Conservation (phyloP, 1,140 invertebrate genomes). For the Apis florea region DNA sequence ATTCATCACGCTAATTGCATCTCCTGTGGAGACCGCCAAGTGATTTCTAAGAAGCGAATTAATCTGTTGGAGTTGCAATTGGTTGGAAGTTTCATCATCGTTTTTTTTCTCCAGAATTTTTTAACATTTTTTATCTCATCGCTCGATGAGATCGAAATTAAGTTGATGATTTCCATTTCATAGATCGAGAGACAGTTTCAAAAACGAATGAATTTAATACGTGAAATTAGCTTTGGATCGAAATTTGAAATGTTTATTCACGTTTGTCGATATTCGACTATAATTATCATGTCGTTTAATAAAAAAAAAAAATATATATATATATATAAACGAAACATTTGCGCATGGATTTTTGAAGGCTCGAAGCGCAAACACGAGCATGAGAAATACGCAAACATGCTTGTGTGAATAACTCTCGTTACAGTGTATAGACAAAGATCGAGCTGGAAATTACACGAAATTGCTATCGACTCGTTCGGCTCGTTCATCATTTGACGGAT, state of each 20-base stretch:
- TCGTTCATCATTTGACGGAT: slow-evolving; percentile 9
- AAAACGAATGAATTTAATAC: neutral
- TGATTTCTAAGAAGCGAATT: slow-evolving; percentile 34
- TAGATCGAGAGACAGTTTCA: neutral
- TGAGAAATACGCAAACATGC: too few relatives aligned
- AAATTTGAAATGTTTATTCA: neutral
- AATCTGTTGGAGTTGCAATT: neutral
- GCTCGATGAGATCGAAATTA: too few relatives aligned
- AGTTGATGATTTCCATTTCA: too few relatives aligned
- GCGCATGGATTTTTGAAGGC: neutral
- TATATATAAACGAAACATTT: neutral
- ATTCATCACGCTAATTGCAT: slow-evolving; percentile 36
- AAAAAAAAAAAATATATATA: too few relatives aligned
- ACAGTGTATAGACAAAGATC: neutral
- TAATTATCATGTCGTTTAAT: neutral
- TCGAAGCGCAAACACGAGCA: neutral
- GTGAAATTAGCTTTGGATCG: neutral
- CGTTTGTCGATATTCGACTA: neutral
- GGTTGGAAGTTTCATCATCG: neutral
- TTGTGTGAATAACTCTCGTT: slow-evolving; percentile 3
- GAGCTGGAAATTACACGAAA: slow-evolving; percentile 16
- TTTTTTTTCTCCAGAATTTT: too few relatives aligned
- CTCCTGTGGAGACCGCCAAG: neutral
- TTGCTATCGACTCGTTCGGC: slow-evolving; percentile 6
- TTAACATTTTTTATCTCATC: too few relatives aligned